Evolutionary conservation across 1,140 invertebrate species (phyloP), one percentile per base, ranked within the genome.

Genomic region (Papilio polytes): DNA sequence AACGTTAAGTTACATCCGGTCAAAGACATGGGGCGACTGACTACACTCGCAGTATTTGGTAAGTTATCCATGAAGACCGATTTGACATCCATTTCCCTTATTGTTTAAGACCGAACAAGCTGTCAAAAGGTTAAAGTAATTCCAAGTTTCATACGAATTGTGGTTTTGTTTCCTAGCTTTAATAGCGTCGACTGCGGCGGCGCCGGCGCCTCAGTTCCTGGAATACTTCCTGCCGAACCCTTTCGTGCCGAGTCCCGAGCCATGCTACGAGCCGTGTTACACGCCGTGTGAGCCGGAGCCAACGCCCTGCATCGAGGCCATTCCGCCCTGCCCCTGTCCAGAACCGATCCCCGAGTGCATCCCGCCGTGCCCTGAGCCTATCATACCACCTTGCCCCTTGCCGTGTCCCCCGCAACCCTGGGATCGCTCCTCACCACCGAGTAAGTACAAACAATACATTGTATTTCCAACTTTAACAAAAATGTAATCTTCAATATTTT

Each of bases 1-100:
- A 9, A n/a, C 53, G 10, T 36, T 3, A 31, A 83, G 80, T 83
- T 70, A 82, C 46, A 83, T 84, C 81, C 76, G 84, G 82, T 66
- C 82, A 63, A 86, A 80, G 41, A 92, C 48, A 77, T 92, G 90
- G 89, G 87, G 89, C 85, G 85, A 76, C 70, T 83, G 59, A 85
- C 85, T 80, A 88, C 86, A 74, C 86, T 92, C 85, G 87, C 86
- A 80, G 74, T 92, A 53, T 81, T 92, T 85, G 88, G 90, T 92
- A 82, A 85, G 74, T 74, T 76, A 9, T 12, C 41, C 36, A 18
- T 0, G 20, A 66, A 66, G 36, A 41, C 36, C 20, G 1, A n/a
- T 8, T 22, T 66, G 9, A 22, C 31, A 36, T 73, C 70, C 26
- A 31, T 44, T 18, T 41, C 26, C 9, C 26, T 73, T n/a, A 26